Conservation (phyloP, 1,140 invertebrate species). For the Drosophila ohnishii region DNA sequence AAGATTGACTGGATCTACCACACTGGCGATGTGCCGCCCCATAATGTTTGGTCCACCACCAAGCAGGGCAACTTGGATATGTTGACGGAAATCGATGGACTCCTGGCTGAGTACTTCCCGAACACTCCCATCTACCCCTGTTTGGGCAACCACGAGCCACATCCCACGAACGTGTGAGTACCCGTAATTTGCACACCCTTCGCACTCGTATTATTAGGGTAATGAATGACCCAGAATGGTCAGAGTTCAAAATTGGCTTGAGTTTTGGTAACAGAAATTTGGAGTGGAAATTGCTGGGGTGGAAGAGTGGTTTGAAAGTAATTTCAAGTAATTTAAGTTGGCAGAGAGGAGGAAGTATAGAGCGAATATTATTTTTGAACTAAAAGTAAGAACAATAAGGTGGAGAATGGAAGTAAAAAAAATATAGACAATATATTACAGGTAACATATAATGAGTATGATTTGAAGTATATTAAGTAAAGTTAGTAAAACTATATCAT, state of each 20-base stretch:
- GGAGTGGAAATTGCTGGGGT: not conserved
- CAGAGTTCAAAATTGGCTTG: slow-evolving; percentile 8
- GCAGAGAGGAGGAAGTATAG: too few species aligned
- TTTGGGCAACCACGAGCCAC: slow-evolving; percentile 94
- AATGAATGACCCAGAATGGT: slow-evolving; percentile 24
- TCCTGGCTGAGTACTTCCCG: slow-evolving; percentile 86
- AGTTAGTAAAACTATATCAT: not conserved
- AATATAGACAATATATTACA: not conserved
- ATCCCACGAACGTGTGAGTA: slow-evolving; percentile 89
- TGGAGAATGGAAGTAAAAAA: not conserved
- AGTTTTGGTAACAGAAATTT: slow-evolving; percentile 9
- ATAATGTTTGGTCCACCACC: slow-evolving; percentile 92
- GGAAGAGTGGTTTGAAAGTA: not conserved
- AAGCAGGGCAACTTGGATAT: slow-evolving; percentile 86
- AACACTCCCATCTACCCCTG: slow-evolving; percentile 88
- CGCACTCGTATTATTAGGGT: slow-evolving; percentile 16
- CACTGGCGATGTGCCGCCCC: slow-evolving; percentile 93
- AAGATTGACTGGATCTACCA: slow-evolving; percentile 90
- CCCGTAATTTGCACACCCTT: slow-evolving; percentile 84
- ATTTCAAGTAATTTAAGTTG: slow-evolving; percentile 9
- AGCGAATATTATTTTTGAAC: not conserved
- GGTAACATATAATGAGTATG: too few species aligned
- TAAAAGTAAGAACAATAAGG: not conserved
- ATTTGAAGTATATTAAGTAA: not conserved
- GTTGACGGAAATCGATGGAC: slow-evolving; percentile 85